These are phyloP conservation scores for Daktulosphaira vitifoliae DNA, from an alignment of 1,140 invertebrate species.

Conservation along the genomic window DNA sequence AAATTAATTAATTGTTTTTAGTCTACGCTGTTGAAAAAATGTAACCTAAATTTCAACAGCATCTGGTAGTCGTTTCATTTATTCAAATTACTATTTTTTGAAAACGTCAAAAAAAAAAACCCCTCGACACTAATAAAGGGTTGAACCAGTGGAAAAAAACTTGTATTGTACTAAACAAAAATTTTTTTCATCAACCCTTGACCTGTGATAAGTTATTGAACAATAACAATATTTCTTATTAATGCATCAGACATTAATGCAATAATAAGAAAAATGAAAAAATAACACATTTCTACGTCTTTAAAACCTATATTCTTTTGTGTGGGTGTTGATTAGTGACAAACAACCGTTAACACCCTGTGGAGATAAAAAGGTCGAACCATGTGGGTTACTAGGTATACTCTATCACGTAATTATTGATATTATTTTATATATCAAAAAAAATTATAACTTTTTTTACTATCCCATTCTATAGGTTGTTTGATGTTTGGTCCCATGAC, in stretches of 20 bases:
- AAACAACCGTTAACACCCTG: slow-evolving; percentile 31
- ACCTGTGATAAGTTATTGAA: slow-evolving; percentile 11
- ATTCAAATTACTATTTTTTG: slow-evolving; percentile 30
- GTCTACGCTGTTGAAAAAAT: not conserved
- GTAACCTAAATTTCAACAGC: slow-evolving; percentile 23
- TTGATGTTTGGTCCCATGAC: no score
- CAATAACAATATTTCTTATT: no score
- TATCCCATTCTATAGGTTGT: no score
- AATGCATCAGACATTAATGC: no score
- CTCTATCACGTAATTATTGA: no score
- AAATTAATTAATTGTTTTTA: no score
- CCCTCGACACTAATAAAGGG: slow-evolving; percentile 10
- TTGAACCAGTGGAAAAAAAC: not conserved
- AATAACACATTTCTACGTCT: slow-evolving; percentile 16
- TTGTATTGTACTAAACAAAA: not conserved
- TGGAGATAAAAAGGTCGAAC: slow-evolving; percentile 15
- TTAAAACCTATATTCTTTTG: not conserved
- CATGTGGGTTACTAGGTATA: not conserved
- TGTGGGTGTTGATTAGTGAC: slow-evolving; percentile 24
- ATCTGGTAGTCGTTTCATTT: slow-evolving; percentile 27
- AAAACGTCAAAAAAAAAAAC: slow-evolving; percentile 18
- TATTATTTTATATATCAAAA: no score
- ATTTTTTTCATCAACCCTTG: not conserved
- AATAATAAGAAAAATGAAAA: slow-evolving; percentile 6
- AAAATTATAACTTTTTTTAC: no score